Percentiles rank a stretch among this genome's conserved stretches.
These are phyloP conservation scores for Monodelphis domestica DNA, from an alignment of 2,797 vertebrate genomes.

Conservation along the genomic window DNA sequence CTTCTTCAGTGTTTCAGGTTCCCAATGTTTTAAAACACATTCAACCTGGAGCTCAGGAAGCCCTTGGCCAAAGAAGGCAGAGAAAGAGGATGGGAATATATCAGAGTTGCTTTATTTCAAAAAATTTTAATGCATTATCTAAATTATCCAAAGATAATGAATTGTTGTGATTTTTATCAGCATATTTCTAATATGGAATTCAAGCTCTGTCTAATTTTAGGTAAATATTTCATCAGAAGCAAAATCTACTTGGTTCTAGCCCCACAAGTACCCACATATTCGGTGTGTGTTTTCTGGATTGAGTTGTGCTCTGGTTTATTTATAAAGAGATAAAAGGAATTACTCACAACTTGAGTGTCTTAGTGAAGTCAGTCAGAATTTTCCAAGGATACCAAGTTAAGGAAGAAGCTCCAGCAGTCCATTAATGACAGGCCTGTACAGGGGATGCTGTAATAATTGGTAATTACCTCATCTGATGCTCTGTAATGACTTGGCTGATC, in stretches of 20 bases:
- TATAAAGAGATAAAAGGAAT: constrained; percentile 51
- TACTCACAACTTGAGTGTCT: neutral
- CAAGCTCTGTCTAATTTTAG: constrained; percentile 9
- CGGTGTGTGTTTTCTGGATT: neutral
- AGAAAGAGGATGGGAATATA: neutral
- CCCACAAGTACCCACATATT: constrained; percentile 5
- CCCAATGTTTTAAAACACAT: neutral
- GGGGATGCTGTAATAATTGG: constrained; percentile 58
- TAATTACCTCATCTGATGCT: constrained; percentile 50
- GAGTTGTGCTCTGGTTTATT: neutral
- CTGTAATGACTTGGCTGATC: constrained; percentile 59
- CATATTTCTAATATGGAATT: neutral
- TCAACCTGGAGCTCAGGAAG: neutral
- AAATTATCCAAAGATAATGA: neutral
- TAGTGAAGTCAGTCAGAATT: constrained; percentile 20
- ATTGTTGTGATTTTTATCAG: neutral
- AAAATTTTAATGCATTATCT: neutral
- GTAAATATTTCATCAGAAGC: constrained; percentile 28
- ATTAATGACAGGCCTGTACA: constrained; percentile 8
- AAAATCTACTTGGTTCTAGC: constrained; percentile 28
- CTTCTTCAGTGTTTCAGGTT: neutral
- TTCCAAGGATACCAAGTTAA: constrained; percentile 55
- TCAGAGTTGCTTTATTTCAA: neutral
- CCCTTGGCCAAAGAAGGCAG: neutral
- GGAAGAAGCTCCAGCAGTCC: constrained; percentile 32